A percentile compares a stretch with the other conserved stretches of the same genome.
Evolutionary conservation across 2,888 invertebrate genomes (phyloP).

Genomic region (Drosophila nigritarsus): DNA sequence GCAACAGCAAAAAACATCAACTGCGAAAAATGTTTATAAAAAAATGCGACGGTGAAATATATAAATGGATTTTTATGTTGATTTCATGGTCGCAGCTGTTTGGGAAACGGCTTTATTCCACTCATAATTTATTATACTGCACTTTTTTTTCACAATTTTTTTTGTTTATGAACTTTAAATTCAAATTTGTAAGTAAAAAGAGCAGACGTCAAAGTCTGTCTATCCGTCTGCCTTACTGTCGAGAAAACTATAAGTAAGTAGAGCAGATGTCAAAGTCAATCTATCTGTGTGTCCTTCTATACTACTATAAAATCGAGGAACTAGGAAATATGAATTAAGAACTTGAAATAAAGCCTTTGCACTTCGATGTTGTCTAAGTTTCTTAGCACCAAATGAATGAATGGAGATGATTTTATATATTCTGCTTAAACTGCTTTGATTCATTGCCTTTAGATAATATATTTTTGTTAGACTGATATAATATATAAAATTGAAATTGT

Average conservation of each 20-base stretch:
- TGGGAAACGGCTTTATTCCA: constrained; percentile 33
- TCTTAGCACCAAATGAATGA: not conserved
- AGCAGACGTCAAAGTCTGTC: not conserved
- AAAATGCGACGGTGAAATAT: constrained; percentile 53
- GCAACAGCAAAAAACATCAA: constrained; percentile 45
- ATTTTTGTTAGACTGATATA: not conserved
- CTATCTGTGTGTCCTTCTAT: not conserved
- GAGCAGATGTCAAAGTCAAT: not conserved
- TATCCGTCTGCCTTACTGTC: not conserved
- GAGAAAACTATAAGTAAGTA: constrained; percentile 18
- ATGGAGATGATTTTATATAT: not conserved
- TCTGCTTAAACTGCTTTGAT: not conserved
- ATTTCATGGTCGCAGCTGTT: constrained; percentile 80
- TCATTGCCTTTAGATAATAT: not conserved
- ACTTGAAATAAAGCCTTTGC: no score
- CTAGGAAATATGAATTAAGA: not conserved
- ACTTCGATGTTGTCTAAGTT: fast-evolving
- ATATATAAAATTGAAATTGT: not conserved
- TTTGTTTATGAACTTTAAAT: constrained; percentile 65
- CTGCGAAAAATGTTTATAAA: constrained; percentile 60
- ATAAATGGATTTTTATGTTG: constrained; percentile 80
- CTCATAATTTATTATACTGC: constrained; percentile 71
- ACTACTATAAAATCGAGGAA: not conserved
- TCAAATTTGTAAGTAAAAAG: constrained; percentile 61
- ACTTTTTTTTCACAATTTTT: constrained; percentile 55